phyloP scores from a whole-genome alignment of 2,113 vertebrate species.

The Chionomys nivalis region DNA sequence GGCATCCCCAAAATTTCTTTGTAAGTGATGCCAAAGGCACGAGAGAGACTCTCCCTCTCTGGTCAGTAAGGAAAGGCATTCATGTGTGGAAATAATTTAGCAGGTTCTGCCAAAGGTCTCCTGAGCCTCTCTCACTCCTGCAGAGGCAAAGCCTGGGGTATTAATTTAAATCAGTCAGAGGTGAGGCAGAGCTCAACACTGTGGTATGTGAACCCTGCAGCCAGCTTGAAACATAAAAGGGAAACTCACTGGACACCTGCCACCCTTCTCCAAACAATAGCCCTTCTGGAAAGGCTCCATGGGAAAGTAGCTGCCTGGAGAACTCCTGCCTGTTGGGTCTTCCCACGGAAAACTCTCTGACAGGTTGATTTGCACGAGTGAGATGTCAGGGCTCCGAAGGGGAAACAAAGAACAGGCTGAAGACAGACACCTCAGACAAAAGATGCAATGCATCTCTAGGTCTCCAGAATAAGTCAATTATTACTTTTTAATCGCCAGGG shows the following conservation, averaged over 20 bases:
- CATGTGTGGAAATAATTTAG: background rate
- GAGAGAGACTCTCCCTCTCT: background rate
- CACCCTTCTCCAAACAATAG: background rate
- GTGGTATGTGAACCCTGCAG: background rate
- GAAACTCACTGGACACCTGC: background rate
- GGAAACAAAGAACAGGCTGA: background rate
- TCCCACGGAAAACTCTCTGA: background rate
- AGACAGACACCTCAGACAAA: background rate
- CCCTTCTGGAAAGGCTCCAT: background rate
- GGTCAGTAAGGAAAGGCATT: background rate
- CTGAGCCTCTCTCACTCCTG: background rate
- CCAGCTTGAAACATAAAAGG: background rate
- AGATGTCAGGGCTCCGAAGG: background rate
- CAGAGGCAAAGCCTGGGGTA: background rate
- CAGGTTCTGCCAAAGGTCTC: conserved; percentile 27
- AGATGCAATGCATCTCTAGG: fast-evolving
- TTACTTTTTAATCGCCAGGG: background rate
- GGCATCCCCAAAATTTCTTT: background rate
- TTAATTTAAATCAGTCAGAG: conserved; percentile 18
- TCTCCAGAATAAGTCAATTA: background rate
- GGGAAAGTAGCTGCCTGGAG: background rate
- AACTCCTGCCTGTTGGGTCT: background rate
- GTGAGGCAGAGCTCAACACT: fast-evolving
- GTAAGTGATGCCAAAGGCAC: background rate
- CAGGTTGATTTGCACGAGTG: background rate